Evolutionary conservation across 1,140 invertebrate genomes (phyloP).

Genomic region (Drosophila sproati): DNA sequence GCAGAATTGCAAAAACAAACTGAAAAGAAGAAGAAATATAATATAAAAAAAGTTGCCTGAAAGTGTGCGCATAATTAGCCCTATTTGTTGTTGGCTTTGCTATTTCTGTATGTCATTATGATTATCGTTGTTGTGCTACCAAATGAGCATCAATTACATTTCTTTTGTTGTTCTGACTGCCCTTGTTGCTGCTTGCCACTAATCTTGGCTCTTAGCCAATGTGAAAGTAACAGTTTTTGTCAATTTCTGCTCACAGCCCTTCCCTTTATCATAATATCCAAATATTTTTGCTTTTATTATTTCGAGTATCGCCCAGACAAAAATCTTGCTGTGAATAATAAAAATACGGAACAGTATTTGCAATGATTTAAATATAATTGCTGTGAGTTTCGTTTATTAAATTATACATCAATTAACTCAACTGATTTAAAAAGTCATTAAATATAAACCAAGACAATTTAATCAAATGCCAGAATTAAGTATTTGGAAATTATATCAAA

Average conservation of each 20-base stretch:
- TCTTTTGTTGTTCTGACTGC: slow-evolving; percentile 56
- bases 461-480: no score
- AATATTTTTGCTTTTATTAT: slow-evolving; percentile 1
- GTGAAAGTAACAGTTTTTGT: slow-evolving; percentile 75
- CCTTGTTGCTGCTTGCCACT: slow-evolving; percentile 41
- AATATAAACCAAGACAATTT: not conserved
- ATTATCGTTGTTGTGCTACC: slow-evolving; percentile 47
- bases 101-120: slow-evolving; percentile 24
- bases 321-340: not conserved
- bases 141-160: slow-evolving; percentile 79
- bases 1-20: slow-evolving; percentile 36
- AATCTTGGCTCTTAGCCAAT: slow-evolving; percentile 63
- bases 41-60: slow-evolving; percentile 40
- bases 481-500: not conserved
- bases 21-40: slow-evolving; percentile 4
- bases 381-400: not conserved
- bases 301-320: not conserved
- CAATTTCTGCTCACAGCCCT: slow-evolving; percentile 22
- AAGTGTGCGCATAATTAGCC: slow-evolving; percentile 79
- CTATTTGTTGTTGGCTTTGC: slow-evolving; percentile 65
- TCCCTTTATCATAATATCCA: slow-evolving; percentile 37
- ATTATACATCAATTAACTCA: not conserved
- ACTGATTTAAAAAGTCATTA: not conserved
- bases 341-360: not conserved
- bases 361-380: not conserved